Base-by-base conservation (phyloP, 2,113 vertebrate species). In the Euleptes europaea region DNA sequence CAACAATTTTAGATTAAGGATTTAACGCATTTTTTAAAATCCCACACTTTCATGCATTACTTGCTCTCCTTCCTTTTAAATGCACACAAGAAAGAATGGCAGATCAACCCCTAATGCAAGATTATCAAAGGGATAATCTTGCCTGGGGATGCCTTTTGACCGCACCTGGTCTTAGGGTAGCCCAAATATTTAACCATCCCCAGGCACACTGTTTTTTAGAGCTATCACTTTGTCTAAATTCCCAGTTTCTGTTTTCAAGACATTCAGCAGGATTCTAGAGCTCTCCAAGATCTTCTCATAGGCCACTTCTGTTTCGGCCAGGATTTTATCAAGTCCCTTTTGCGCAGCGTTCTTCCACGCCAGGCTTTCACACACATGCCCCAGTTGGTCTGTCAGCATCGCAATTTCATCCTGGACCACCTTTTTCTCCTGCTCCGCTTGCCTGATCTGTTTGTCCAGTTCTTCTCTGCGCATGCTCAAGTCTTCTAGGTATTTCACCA, bases 241-340 rank as follows among this genome's bases (percentile, higher is more conserved):
- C 80, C 92, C 92, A n/a, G 87, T 89, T 84, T 95, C 94, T 54
- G 90, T 93, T 90, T 94, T 94, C 86, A 94, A 63, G 42, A 93
- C 92, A 75, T 77, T 91, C 83, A 95, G 89, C 70, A 95, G 88
- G 83, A 88, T 92, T 83, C 88, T 92, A 90, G 92, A 94, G 67
- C 93, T 95, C 74, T 94, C 91, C 92, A 95, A 89, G 89, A 95
- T 95, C 90, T 94, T 94, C 90, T 92, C 91, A 69, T 94, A 95
- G 78, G 94, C 92, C 54, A 90, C 82, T 86, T 93, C 89, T 12
- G 91, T 93, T 91, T 95, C 94, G 79, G 91, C 90, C 75, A 95
- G 92, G 71, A 94, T 90, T 88, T 92, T 92, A 44, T 93, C 91
- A 78, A 95, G 94, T 44, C 94, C 90, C 5, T 94, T 91, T 51